Base-by-base conservation (phyloP, 2,113 vertebrate genomes). In the Panthera leo region DNA sequence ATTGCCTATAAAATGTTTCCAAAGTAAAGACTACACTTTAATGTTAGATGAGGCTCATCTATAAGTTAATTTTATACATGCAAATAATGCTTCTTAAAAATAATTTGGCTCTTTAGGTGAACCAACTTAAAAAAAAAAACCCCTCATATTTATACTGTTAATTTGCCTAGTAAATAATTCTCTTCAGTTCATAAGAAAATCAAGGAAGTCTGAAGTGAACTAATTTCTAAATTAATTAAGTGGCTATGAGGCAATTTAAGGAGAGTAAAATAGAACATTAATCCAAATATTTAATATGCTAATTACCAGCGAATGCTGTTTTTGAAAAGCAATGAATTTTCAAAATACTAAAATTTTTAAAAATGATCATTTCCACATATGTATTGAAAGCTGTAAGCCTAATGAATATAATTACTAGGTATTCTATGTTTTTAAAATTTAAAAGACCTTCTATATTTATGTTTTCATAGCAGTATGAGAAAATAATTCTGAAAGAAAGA, bases 1-100 rank as follows among this genome's bases (percentile, higher is more conserved):
- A 73, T 70, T 75, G 42, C 63, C 78, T 90, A 61, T 48, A 88
- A 93, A 75, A 91, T 78, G 31, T 87, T 86, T 86, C 91, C 42
- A 58, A 88, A 87, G 70, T 80, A 70, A 19, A 90, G 45, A 92
- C 15, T 85, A 5, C 3, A 94, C 68, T 76, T 87, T 21, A 87
- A 73, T 51, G 76, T 83, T 67, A 96, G 67, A 61, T 23, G 29
- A 96, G 42, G 45, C 39, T 96, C 70, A 92, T 82, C 80, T 83
- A 93, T 88, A 97, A 51, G 94, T 85, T 97, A 94, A 88, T 92
- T 94, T 82, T 85, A 82, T 53, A 85, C 68, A 94, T 85, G 85
- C 58, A 92, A 98, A 97, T 94, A 45, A 94, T 88, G 51, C 68
- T 82, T 92, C 55, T 94, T 84, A 96, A 98, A 97, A 96, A 95